Percentiles rank a stretch among this genome's conserved stretches.
Conservation (phyloP, 1,140 invertebrate species). For the Caenorhabditis latens region DNA sequence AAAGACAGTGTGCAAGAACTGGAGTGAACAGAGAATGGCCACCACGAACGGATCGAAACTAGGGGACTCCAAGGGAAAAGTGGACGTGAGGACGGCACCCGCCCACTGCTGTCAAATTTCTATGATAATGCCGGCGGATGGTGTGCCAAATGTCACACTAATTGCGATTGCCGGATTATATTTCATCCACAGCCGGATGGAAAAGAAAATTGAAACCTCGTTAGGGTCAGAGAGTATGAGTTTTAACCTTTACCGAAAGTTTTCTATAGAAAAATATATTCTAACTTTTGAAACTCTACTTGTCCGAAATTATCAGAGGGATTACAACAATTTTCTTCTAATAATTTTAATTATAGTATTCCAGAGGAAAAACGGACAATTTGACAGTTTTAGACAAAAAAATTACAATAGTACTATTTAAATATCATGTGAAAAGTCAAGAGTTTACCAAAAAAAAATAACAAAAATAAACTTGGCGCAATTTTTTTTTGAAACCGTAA, state of each 20-base stretch:
- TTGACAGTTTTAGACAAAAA: too few relatives aligned
- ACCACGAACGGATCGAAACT: conserved; percentile 35
- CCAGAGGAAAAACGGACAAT: too few relatives aligned
- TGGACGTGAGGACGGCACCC: background rate
- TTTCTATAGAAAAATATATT: too few relatives aligned
- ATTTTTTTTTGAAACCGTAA: too few relatives aligned
- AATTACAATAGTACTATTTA: too few relatives aligned
- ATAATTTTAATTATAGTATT: too few relatives aligned
- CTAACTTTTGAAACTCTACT: too few relatives aligned
- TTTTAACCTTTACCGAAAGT: background rate
- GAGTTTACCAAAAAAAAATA: too few relatives aligned
- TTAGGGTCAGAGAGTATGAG: background rate
- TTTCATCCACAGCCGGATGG: conserved; percentile 8
- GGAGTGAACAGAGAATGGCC: conserved; percentile 31
- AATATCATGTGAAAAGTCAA: too few relatives aligned
- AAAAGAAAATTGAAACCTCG: background rate
- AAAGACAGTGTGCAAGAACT: background rate
- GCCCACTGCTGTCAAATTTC: conserved; percentile 45
- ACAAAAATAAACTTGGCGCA: too few relatives aligned
- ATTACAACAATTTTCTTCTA: too few relatives aligned
- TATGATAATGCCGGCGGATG: conserved; percentile 50
- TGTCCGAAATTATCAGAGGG: too few relatives aligned
- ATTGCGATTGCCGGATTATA: conserved; percentile 31
- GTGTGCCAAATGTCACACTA: conserved; percentile 55
- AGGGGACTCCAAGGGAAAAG: background rate